Evolutionary conservation across 2,797 vertebrate genomes (phyloP).

Genomic region (Esox lucius): DNA sequence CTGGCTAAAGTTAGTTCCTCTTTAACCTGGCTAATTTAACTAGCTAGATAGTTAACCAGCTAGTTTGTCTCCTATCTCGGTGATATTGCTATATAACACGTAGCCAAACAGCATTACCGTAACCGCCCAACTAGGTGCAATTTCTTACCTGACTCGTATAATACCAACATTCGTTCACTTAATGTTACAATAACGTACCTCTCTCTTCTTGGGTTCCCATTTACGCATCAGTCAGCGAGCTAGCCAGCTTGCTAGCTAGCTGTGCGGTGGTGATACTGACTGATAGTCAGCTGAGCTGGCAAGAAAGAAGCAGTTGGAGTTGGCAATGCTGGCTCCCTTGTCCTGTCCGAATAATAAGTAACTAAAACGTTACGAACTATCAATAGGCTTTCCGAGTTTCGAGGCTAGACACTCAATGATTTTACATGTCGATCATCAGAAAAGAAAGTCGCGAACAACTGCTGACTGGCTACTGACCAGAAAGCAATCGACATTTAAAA

Average conservation of each 20-base stretch:
- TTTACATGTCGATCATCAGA: background rate
- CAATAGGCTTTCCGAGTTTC: conserved; percentile 12
- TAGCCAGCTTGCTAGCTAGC: background rate
- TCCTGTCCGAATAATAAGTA: conserved; percentile 2
- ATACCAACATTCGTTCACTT: conserved; percentile 19
- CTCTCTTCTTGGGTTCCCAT: conserved; percentile 73
- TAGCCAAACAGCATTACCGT: background rate
- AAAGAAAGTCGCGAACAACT: background rate
- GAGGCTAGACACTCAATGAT: background rate
- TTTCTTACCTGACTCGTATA: background rate
- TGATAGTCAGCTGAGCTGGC: background rate
- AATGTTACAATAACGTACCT: conserved; percentile 41
- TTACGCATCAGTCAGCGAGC: conserved; percentile 51
- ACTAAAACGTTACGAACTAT: background rate
- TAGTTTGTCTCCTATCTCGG: too few relatives aligned
- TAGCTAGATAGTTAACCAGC: background rate
- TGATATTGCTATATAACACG: background rate
- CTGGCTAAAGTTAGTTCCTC: background rate
- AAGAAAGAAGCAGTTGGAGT: background rate
- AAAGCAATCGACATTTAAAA: conserved; percentile 62
- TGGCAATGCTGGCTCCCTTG: background rate
- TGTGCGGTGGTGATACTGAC: background rate
- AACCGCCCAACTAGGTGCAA: background rate
- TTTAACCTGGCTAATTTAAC: background rate
- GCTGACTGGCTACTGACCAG: background rate